Evolutionary conservation across 2,113 vertebrate genomes (phyloP), one percentile per base, ranked within the genome.

Genomic region (Cephalopholis sonnerati): DNA sequence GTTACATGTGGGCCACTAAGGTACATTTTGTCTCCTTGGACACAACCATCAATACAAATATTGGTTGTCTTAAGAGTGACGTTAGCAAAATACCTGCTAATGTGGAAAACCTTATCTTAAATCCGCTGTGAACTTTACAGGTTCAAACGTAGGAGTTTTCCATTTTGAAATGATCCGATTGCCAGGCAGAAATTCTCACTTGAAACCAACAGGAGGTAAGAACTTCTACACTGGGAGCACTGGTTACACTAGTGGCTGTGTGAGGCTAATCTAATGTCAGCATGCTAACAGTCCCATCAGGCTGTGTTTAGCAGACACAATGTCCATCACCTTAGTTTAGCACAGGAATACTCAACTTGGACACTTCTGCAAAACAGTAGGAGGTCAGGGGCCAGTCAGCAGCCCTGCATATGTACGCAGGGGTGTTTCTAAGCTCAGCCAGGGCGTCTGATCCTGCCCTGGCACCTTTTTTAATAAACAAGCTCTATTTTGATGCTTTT

Each of bases 21-120:
- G 76, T 71, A 71, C 48, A 89, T 64, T 75, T 73, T 62, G 57
- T 46, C 48, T 65, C 50, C 16, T 66, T n/a, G 29, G 27, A 67
- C 17, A 54, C 59, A 71, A 71, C 41, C 12, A 29, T 36, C 15
- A 61, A 25, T 7, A 51, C 22, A 58, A 63, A 59, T 25, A 9
- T 54, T 24, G 8, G 22, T 61, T 67, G 11, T 41, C 9, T n/a
- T 62, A 66, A 54, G 6, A 36, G 4, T 39, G 4, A 25, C 61
- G 20, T 27, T 36, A 46, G 48, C 16, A 17, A 32, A 72, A 50
- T 15, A 7, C 12, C 24, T 72, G 41, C 18, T 6, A 53, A 32
- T 39, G 13, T 51, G 13, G 15, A 46, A 63, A 69, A 68, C 0
- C 3, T 1, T 18, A 18, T 10, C 25, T 54, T 7, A 44, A 62